These are phyloP conservation scores for Neosilurus mollespiculum DNA, from an alignment of 2,797 vertebrate genomes.

Conservation along the genomic window DNA sequence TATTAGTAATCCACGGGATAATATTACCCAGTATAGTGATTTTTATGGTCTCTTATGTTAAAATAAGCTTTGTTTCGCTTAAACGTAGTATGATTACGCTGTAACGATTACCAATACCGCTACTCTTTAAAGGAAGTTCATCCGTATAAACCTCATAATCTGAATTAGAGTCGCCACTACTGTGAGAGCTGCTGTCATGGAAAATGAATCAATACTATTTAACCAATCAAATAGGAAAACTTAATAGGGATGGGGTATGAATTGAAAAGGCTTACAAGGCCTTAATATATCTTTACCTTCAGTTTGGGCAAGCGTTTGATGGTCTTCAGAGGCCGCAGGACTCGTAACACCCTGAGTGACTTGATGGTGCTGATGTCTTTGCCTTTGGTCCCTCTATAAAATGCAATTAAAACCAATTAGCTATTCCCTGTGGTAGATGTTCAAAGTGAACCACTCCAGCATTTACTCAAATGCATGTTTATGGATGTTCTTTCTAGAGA, in stretches of 20 bases:
- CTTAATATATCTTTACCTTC: conserved; percentile 75
- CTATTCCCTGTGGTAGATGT: background rate
- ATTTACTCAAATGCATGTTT: background rate
- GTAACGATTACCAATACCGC: too few species aligned
- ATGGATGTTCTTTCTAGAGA: conserved; percentile 4
- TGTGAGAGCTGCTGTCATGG: background rate
- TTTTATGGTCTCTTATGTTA: too few species aligned
- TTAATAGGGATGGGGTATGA: background rate
- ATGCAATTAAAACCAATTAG: conserved; percentile 29
- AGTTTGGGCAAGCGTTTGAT: conserved; percentile 95
- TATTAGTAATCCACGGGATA: too few species aligned
- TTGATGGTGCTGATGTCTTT: conserved; percentile 99
- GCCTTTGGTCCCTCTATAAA: conserved; percentile 89
- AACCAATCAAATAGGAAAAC: background rate
- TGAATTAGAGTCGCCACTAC: background rate
- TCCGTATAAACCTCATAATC: background rate
- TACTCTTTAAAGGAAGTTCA: background rate
- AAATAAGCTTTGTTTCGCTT: too few species aligned
- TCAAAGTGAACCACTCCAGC: background rate
- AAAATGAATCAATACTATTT: background rate
- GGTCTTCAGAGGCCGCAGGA: conserved; percentile 93
- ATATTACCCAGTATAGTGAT: too few species aligned
- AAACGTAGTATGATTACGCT: too few species aligned
- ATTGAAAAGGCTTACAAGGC: background rate
- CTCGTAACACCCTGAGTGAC: conserved; percentile 90